A percentile compares a stretch with the other conserved stretches of the same genome.
phyloP scores from a whole-genome alignment of 2,113 vertebrate species.

The Mesembrinibis cayennensis region DNA sequence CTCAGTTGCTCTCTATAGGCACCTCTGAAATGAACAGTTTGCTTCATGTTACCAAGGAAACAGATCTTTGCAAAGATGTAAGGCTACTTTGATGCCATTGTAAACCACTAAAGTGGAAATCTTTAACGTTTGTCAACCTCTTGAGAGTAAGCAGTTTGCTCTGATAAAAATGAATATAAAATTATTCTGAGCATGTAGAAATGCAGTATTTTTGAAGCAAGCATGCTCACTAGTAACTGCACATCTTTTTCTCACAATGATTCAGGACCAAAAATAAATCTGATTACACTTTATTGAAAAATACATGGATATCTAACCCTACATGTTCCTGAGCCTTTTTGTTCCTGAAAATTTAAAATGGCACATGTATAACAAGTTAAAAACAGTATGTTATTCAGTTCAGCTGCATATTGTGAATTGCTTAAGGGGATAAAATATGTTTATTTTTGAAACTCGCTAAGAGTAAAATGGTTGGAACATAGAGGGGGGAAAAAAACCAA shows the following conservation, averaged over 20 bases:
- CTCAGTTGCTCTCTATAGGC: conserved; percentile 17
- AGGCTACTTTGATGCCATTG: conserved; percentile 67
- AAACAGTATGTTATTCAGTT: neutral
- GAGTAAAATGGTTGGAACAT: neutral
- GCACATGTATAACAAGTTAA: neutral
- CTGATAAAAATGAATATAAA: conserved; percentile 75
- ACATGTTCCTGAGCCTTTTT: neutral
- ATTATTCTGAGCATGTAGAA: conserved; percentile 74
- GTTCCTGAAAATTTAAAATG: neutral
- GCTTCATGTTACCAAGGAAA: conserved; percentile 73
- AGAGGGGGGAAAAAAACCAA: accelerated
- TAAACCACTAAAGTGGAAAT: conserved; percentile 72
- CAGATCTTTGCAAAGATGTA: conserved; percentile 67
- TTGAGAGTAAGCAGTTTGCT: conserved; percentile 62
- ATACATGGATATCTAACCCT: neutral
- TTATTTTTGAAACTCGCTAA: neutral
- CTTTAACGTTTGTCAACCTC: conserved; percentile 67
- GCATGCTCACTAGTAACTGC: conserved; percentile 11
- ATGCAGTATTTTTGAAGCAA: conserved; percentile 60
- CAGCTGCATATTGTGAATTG: neutral
- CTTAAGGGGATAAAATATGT: neutral
- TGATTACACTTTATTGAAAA: neutral
- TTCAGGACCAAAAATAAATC: conserved; percentile 27
- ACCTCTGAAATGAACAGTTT: conserved; percentile 59
- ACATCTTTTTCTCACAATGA: conserved; percentile 6